Base-by-base conservation (phyloP, 2,888 invertebrate species). In the Heteropelma amictum region DNA sequence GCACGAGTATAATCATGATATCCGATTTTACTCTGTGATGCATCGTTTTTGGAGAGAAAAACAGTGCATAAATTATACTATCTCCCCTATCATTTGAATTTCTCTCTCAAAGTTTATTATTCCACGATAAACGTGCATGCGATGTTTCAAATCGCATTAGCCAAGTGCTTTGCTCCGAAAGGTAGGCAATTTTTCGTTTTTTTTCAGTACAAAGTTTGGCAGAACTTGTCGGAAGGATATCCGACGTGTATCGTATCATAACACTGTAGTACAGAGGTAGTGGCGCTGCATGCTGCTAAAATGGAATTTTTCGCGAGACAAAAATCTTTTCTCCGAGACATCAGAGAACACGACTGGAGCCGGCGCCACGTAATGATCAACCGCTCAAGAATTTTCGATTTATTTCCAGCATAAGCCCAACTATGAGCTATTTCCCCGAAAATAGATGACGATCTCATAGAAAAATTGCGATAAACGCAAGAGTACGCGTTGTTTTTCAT, bases 301-400 rank as follows among this genome's bases (percentile, higher is more conserved):
- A n/a, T n/a, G n/a, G n/a, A n/a, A n/a, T n/a, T n/a, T n/a, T 12
- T 61, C 47, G 33, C 26, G 42, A 26, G 58, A 30, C 28, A n/a
- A n/a, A n/a, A n/a, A n/a, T n/a, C n/a, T n/a, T n/a, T n/a, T n/a
- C n/a, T n/a, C n/a, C n/a, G n/a, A n/a, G n/a, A n/a, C n/a, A n/a
- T n/a, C n/a, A n/a, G n/a, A n/a, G 33, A 14, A 12, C 14, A 14
- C 21, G 54, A 21, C 21, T 21, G 12, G 19, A 35, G 21, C 21
- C 12, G 54, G 54, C 54, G 53, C 54, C 35, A 54, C 33, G n/a
- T 6, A 47, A 23, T 54, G n/a, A 10, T 6, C 19, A 17, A 12
- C 21, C 14, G 17, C 19, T 35, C 21, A 12, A 35, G n/a, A 5
- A 12, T 21, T 10, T 19, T 53, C 30, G 33, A 30, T 19, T 33